Evolutionary conservation across 1,140 invertebrate species (phyloP), one percentile per base, ranked within the genome.

Genomic region (Drosophila novamexicana): DNA sequence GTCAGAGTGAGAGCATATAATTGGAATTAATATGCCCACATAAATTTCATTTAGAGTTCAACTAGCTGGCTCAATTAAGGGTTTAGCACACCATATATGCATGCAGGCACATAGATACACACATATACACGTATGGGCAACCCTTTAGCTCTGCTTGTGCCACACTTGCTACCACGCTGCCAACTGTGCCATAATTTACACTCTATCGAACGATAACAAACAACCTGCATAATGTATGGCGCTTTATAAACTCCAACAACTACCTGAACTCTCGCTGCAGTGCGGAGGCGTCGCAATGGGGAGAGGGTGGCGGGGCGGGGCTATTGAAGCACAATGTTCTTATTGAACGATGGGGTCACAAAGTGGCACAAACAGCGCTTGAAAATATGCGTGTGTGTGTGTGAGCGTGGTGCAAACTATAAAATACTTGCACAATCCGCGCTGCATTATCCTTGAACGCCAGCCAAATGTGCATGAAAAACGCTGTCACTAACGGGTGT

Each of bases 151-250:
- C 22, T 22, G 52, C 5, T 40, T 44, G 53, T 9, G 34, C 16
- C 14, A 37, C 53, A 68, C 47, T 65, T 58, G 47, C 36, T 53
- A 29, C 59, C 45, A 39, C 22, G 45, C 67, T 79, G 79, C 71
- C 72, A 79, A 77, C 68, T 79, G 72, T 79, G 84, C 84, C 83
- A 88, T 88, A 88, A 88, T 88, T 88, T 88, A 83, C 84, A 88
- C 83, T 88, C 88, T 88, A 88, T 88, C 83, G 83, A 88, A 88
- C 83, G 80, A 89, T 83, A 88, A 88, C 83, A 88, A 88, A 83
- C 83, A 88, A 88, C 72, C 79, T 88, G 82, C 82, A 86, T 86
- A 86, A 86, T 86, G 65, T 74, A 86, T 83, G 82, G 58, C 68
- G 67, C 61, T 59, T 42, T 77, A 50, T 71, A 37, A 57, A 57